phyloP scores from a whole-genome alignment of 2,797 vertebrate genomes.

The Phrynocephalus forsythii region DNA sequence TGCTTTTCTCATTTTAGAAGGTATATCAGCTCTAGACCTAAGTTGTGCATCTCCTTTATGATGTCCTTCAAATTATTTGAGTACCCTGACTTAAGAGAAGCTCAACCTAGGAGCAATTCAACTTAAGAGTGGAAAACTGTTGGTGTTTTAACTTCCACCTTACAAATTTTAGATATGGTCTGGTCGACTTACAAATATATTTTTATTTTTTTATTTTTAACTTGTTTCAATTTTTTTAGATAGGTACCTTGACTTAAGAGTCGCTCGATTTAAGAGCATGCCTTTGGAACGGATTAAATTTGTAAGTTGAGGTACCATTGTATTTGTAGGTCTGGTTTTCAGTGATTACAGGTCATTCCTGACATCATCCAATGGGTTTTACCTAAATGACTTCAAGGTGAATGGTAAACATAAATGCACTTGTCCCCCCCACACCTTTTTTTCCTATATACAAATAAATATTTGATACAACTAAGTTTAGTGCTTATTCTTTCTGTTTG shows the following conservation, averaged over 20 bases:
- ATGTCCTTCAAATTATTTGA: not conserved
- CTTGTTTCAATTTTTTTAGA: too few relatives aligned
- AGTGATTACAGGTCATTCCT: not conserved
- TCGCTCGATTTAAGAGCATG: too few relatives aligned
- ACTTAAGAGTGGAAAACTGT: too few relatives aligned
- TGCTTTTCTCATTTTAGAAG: not conserved
- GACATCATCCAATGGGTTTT: not conserved
- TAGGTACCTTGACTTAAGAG: too few relatives aligned
- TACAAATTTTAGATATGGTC: too few relatives aligned
- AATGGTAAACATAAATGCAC: not conserved
- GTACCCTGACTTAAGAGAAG: too few relatives aligned
- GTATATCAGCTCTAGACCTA: not conserved
- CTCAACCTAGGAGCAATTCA: too few relatives aligned
- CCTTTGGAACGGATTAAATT: too few relatives aligned
- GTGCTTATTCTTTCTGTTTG: not conserved
- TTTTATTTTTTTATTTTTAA: too few relatives aligned
- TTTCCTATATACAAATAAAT: not conserved
- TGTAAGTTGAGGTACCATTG: too few relatives aligned
- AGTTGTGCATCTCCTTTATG: not conserved
- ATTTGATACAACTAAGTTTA: not conserved
- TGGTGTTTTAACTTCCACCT: too few relatives aligned
- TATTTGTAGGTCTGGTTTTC: not conserved
- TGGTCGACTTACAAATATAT: too few relatives aligned
- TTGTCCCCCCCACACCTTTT: not conserved
- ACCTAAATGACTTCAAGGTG: not conserved